Base-by-base conservation (phyloP, 2,888 invertebrate genomes). In the Cheilosia impressa region DNA sequence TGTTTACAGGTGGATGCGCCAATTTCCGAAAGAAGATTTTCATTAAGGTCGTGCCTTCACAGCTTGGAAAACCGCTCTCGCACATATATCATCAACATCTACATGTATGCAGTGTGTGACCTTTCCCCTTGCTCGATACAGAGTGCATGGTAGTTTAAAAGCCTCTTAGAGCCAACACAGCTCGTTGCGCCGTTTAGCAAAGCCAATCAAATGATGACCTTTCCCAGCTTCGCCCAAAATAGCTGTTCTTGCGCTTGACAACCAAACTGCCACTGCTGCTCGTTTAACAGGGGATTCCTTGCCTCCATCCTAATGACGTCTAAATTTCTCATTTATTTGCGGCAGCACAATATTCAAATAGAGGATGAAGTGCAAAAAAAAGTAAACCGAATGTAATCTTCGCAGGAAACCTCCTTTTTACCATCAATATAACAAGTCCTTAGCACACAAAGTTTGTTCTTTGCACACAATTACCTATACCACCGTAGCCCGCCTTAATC, bases 401-500 rank as follows among this genome's bases (percentile, higher is more conserved):
- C n/a, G 24, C 22, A 24, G 57, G 63, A 55, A 63, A 55, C 6
- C 73, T 57, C 43, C n/a, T 47, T 47, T 71, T 45, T 31, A 19
- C 52, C 45, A 69, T 77, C 60, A 53, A 68, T 77, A 60, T 52
- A 50, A 62, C 68, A 62, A 60, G 53, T 75, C 62, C n/a, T 58
- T 22, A 17, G 57, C 58, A 66, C 31, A 63, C 34, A 72, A 62
- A 60, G 60, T 72, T 72, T 72, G 41, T 31, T 53, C 31, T 75
- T 66, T 66, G 55, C 27, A 75, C 47, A 65, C 75, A 75, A 47
- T 62, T 55, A 80, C 80, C 75, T 53, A 75, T 53, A 50, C 60
- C 22, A 34, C 24, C 43, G 41, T 7, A 19, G 27, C 31, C 34
- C 38, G 47, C 63, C 45, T 69, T 81, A 81, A 81, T 75, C 76